Percentiles rank a stretch among this genome's conserved stretches.
Evolutionary conservation across 2,888 invertebrate genomes (phyloP).

Genomic region (Brenthis ino): DNA sequence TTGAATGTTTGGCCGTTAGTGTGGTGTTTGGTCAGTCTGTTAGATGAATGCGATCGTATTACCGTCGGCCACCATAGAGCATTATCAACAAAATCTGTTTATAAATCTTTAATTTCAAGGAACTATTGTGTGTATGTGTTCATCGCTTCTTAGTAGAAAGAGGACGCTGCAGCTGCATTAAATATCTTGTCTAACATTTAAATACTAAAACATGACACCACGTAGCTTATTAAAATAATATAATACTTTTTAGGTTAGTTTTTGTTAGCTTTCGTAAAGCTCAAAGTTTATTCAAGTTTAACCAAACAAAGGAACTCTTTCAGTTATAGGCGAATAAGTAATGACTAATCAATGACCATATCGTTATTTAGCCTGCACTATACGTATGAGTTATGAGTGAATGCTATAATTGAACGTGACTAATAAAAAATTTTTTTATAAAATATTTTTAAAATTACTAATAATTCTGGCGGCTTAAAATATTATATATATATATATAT

Average conservation of each 20-base stretch:
- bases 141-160: conserved; percentile 36
- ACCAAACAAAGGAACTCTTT: conserved; percentile 32
- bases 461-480: too few species aligned
- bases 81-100: conserved; percentile 54
- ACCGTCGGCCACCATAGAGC: conserved; percentile 42
- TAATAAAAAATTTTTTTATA: background rate
- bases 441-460: background rate
- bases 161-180: conserved; percentile 1
- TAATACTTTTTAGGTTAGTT: background rate
- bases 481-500: too few species aligned
- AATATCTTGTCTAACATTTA: background rate
- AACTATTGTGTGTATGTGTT: conserved; percentile 59
- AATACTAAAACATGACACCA: background rate
- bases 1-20: conserved; percentile 42
- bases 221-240: background rate
- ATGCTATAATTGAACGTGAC: background rate
- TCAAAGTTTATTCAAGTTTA: background rate
- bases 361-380: background rate
- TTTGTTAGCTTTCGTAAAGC: background rate
- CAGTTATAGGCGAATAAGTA: conserved; percentile 17
- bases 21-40: conserved; percentile 27
- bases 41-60: conserved; percentile 42
- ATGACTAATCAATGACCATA: conserved; percentile 37
- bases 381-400: background rate
- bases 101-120: conserved; percentile 59